Conservation (phyloP, 2,888 invertebrate species). For the Cistogaster globosa region DNA sequence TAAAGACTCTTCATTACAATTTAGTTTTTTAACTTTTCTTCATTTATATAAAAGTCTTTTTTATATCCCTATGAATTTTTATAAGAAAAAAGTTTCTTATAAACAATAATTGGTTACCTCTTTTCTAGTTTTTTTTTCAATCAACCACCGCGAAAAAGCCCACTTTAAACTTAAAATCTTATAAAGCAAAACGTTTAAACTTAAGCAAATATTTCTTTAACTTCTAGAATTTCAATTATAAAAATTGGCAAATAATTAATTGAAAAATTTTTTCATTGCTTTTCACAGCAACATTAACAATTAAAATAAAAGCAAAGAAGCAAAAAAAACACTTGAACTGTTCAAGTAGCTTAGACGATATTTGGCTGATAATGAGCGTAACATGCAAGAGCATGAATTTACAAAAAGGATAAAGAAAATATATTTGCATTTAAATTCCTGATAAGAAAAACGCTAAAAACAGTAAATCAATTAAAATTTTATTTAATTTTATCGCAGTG, state of each 20-base stretch:
- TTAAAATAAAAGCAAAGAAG: neutral
- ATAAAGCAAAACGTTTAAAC: neutral
- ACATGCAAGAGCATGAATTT: conserved; percentile 1
- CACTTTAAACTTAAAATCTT: too few species aligned
- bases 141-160: too few species aligned
- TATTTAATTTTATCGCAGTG: conserved; percentile 44
- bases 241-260: conserved; percentile 45
- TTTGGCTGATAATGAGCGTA: conserved; percentile 21
- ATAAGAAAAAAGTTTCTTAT: too few species aligned
- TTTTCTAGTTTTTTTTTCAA: too few species aligned
- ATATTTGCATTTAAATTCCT: conserved; percentile 43
- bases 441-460: conserved; percentile 5
- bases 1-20: too few species aligned
- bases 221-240: conserved; percentile 11
- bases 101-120: too few species aligned
- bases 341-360: conserved; percentile 14
- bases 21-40: too few species aligned
- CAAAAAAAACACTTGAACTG: neutral
- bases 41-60: too few species aligned
- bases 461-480: conserved; percentile 54
- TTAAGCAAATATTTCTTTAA: conserved; percentile 34
- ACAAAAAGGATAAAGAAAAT: conserved; percentile 51
- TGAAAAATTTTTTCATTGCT: conserved; percentile 24
- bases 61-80: too few species aligned
- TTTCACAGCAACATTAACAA: conserved; percentile 27